A percentile compares a stretch with the other conserved stretches of the same genome.
phyloP scores from a whole-genome alignment of 2,113 vertebrate genomes.

The Siphamia tubifer region DNA sequence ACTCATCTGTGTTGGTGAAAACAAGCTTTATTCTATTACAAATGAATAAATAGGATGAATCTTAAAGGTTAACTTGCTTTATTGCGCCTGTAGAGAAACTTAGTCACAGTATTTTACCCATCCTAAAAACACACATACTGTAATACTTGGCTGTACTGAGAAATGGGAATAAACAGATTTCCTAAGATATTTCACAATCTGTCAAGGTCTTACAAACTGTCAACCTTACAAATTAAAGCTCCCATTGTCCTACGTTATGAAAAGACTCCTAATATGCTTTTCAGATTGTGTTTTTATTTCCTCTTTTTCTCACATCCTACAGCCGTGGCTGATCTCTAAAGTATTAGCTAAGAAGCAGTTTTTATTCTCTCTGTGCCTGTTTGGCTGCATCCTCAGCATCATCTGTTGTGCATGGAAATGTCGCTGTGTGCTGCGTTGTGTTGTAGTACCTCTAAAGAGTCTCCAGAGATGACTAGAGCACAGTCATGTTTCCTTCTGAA shows the following conservation, averaged over 20 bases:
- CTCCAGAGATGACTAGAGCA: conserved; percentile 95
- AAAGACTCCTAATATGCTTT: neutral
- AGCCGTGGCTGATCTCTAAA: neutral
- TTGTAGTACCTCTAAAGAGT: conserved; percentile 91
- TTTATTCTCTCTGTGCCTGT: neutral
- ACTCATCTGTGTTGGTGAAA: no score
- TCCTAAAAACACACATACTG: no score
- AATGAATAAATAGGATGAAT: no score
- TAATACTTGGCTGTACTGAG: no score
- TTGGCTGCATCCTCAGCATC: conserved; percentile 35
- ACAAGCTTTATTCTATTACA: no score
- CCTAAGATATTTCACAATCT: no score
- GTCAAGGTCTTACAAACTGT: neutral
- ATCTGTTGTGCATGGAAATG: conserved; percentile 17
- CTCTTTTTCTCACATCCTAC: conserved; percentile 1
- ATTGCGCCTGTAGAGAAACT: no score
- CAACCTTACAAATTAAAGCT: no score
- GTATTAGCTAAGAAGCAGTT: neutral
- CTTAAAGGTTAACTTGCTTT: no score
- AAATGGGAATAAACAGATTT: no score
- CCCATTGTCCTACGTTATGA: neutral
- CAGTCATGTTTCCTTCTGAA: conserved; percentile 98
- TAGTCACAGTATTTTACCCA: no score
- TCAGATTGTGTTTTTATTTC: neutral
- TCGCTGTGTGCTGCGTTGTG: neutral